Evolutionary conservation across 2,113 vertebrate genomes (phyloP).

Genomic region (Megaleporinus macrocephalus): DNA sequence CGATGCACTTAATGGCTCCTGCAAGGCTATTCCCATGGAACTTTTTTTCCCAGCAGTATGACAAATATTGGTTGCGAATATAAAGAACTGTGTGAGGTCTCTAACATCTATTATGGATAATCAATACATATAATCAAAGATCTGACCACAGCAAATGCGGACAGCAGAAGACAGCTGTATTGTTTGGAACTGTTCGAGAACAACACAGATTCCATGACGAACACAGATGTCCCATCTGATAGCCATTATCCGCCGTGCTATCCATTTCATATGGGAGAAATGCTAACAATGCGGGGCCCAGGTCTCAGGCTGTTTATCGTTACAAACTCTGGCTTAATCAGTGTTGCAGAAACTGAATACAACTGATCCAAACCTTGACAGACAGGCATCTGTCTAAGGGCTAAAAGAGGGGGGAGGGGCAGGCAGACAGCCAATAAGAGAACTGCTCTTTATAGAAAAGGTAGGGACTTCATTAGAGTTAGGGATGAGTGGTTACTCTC

Average conservation of each 20-base stretch:
- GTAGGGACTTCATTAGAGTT: background rate
- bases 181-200: constrained; percentile 21
- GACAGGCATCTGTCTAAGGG: constrained; percentile 47
- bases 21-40: no score
- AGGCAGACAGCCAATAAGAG: constrained; percentile 13
- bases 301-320: constrained; percentile 56
- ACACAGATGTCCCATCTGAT: constrained; percentile 52
- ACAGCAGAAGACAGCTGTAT: background rate
- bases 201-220: constrained; percentile 15
- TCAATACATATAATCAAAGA: background rate
- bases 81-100: constrained; percentile 9
- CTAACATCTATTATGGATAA: background rate
- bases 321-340: constrained; percentile 54
- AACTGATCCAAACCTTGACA: constrained; percentile 41
- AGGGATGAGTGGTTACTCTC: background rate
- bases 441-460: background rate
- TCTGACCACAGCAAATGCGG: background rate
- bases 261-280: constrained; percentile 57
- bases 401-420: constrained; percentile 7
- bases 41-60: no score
- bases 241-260: constrained; percentile 55
- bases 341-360: constrained; percentile 53
- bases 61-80: background rate
- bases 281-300: constrained; percentile 44
- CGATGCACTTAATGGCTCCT: no score